Evolutionary conservation across 2,797 vertebrate genomes (phyloP).

Genomic region (Fringilla coelebs): DNA sequence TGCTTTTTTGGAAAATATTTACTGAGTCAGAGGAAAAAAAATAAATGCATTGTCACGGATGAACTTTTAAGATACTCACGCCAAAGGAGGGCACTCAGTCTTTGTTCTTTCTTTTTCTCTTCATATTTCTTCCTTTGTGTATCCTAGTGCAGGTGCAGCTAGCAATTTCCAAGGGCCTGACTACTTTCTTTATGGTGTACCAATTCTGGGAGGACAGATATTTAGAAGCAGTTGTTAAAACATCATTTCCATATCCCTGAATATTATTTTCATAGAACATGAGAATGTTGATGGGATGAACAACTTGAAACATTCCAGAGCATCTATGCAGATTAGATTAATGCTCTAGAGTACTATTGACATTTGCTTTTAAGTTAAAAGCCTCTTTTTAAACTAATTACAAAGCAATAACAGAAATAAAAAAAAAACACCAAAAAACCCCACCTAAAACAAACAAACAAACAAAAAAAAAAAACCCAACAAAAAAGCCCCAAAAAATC

Average conservation of each 20-base stretch:
- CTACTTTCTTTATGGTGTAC: background rate
- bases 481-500: background rate
- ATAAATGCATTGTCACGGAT: background rate
- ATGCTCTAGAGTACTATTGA: background rate
- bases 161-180: background rate
- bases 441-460: background rate
- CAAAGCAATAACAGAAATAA: background rate
- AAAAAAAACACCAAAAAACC: background rate
- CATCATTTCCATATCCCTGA: background rate
- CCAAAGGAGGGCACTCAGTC: background rate
- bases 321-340: background rate
- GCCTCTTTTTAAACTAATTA: background rate
- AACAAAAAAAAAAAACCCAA: background rate
- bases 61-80: background rate
- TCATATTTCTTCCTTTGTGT: background rate
- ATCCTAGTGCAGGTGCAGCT: background rate
- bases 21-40: background rate
- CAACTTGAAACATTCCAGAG: background rate
- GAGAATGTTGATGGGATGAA: background rate
- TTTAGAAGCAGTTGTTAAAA: background rate
- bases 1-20: background rate
- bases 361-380: background rate
- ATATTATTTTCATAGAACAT: background rate
- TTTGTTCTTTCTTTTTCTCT: background rate
- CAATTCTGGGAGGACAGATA: background rate